Evolutionary conservation across 2,888 invertebrate species (phyloP), one percentile per base, ranked within the genome.

Genomic region (Plagiodera versicolora): DNA sequence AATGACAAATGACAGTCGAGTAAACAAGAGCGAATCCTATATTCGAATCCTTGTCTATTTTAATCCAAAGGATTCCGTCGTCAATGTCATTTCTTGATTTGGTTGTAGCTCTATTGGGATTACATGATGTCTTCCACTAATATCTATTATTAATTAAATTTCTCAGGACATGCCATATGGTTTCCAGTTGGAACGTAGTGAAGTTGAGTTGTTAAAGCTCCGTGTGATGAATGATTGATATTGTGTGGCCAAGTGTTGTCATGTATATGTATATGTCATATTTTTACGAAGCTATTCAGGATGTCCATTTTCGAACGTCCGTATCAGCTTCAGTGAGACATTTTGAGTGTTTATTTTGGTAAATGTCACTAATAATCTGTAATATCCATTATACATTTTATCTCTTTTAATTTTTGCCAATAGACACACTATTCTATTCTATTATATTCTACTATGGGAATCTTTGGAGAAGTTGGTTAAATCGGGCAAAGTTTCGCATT

Each of bases 31-130:
- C 30, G 28, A 51, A 39, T 54, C 46, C 50, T 58, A 57, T 51
- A 60, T 57, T 52, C 46, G 51, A 67, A 65, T 68, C 69, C 69
- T 65, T 56, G 62, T 67, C 67, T 67, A 65, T 69, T 56, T 66
- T 68, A 71, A 68, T 67, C 69, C 59, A 17, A 1, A 48, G 70
- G 68, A 68, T 71, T 71, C 65, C 61, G 62, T 70, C 70, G 64
- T 71, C 71, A 70, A 68, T 66, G 71, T 71, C 71, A 71, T 71
- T 70, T 71, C 71, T 70, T 70, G 71, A 71, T 70, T 69, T 66
- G 59, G 66, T 67, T 65, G 67, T 71, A 64, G 68, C 67, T 61
- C 64, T 60, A 61, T 57, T 58, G 59, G 63, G 60, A 58, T 65
- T 67, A 67, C 45, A 54, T 50, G 61, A 63, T 65, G 67, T 65